Evolutionary conservation across 2,888 invertebrate genomes (phyloP), one percentile per base, ranked within the genome.

Genomic region (Metopia argyrocephala): DNA sequence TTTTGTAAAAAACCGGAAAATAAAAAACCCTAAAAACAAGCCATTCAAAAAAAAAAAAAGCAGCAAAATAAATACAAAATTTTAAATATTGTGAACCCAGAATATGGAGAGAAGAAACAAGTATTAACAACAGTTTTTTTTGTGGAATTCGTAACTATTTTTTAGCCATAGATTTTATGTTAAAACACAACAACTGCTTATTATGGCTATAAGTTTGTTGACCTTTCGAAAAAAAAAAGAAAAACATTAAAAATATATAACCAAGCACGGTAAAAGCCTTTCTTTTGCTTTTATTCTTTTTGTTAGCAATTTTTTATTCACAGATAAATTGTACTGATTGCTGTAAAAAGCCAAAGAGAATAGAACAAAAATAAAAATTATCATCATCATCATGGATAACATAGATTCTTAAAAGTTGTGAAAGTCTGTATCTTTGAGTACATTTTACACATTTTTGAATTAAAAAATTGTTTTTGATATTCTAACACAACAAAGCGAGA

Each of bases 21-120:
- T n/a, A n/a, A n/a, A n/a, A n/a, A n/a, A n/a, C n/a, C n/a, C n/a
- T n/a, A n/a, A n/a, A n/a, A n/a, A n/a, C n/a, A n/a, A n/a, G n/a
- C 0, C 7, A 31, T 1, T 12, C 0, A 56, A 56, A 56, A n/a
- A 25, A 25, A 25, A 23, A 68, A 56, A 56, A 20, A 23, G 3
- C 1, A 3, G 15, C 6, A 23, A 12, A 20, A 38, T 38, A 38
- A n/a, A n/a, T 28, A 57, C 12, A 23, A 15, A 45, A 21, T 45
- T 21, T 38, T 65, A 65, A 38, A 57, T 50, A 74, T 65, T 38
- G 57, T 65, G 65, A 66, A 66, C 66, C 66, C 52, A 66, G 27
- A 74, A 65, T n/a, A 61, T 12, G 23, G 2, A 38, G 9, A 45
- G 5, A 50, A 52, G 65, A 65, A 12, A 6, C 25, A 50, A 38